A percentile compares a stretch with the other conserved stretches of the same genome.
Conservation (phyloP, 2,113 vertebrate genomes). For the Mungos mungo region DNA sequence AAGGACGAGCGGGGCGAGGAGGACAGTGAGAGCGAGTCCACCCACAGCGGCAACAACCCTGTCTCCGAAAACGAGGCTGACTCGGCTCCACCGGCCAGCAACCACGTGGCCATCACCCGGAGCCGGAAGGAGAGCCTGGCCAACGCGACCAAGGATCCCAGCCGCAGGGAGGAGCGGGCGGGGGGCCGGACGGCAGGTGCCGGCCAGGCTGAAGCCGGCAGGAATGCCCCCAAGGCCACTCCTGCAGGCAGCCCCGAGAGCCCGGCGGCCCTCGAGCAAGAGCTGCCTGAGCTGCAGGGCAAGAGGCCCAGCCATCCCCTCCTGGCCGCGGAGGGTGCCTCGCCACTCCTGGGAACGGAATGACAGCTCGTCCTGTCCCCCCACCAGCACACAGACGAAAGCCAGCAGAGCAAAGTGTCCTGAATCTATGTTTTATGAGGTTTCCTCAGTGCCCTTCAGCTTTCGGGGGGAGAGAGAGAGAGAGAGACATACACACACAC, state of each 20-base stretch:
- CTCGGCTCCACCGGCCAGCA: background rate
- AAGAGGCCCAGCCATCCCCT: slow-evolving; percentile 85
- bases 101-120: slow-evolving; percentile 63
- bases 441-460: slow-evolving; percentile 17
- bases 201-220: slow-evolving; percentile 66
- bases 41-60: slow-evolving; percentile 89
- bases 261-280: slow-evolving; percentile 82
- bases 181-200: background rate
- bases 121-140: slow-evolving; percentile 76
- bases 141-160: background rate
- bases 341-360: slow-evolving; percentile 90
- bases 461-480: background rate
- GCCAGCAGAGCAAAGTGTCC: slow-evolving; percentile 73
- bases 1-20: slow-evolving; percentile 84
- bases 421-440: slow-evolving; percentile 4
- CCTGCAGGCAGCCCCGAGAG: slow-evolving; percentile 32
- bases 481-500: background rate
- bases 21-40: slow-evolving; percentile 90
- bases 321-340: slow-evolving; percentile 83
- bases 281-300: slow-evolving; percentile 87
- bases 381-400: slow-evolving; percentile 49
- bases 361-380: slow-evolving; percentile 79
- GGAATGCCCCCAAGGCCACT: slow-evolving; percentile 32
- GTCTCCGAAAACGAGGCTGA: slow-evolving; percentile 89
- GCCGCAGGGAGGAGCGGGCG: slow-evolving; percentile 71